Conservation (phyloP, 1,140 invertebrate species). For the Cydia pomonella region DNA sequence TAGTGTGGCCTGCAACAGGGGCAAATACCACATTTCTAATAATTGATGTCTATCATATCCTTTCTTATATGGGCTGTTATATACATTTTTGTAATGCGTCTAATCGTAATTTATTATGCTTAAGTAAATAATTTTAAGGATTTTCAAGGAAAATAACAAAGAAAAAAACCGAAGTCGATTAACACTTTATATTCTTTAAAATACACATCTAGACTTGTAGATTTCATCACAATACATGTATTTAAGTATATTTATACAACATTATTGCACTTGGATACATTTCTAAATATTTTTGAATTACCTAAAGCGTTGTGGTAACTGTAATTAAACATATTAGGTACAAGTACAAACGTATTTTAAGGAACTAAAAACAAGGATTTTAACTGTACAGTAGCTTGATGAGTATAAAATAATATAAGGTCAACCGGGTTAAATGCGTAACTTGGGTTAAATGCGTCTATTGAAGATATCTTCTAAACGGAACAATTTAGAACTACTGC, state of each 20-base stretch:
- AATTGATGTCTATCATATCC: no score
- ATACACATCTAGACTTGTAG: constrained; percentile 75
- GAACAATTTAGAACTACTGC: no score
- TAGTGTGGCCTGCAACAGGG: not conserved
- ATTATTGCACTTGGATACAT: constrained; percentile 70
- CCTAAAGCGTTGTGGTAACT: constrained; percentile 9
- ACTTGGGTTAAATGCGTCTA: no score
- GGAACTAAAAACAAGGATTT: not conserved
- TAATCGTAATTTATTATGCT: no score
- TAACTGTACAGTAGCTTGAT: not conserved
- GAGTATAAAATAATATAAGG: no score
- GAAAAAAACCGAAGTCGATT: constrained; percentile 59
- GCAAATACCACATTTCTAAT: no score
- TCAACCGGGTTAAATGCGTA: no score
- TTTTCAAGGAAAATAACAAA: not conserved
- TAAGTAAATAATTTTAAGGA: not conserved
- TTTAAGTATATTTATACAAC: constrained; percentile 64
- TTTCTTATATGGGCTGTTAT: no score
- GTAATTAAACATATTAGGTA: constrained; percentile 7
- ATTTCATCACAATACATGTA: constrained; percentile 73
- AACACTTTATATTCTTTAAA: constrained; percentile 79
- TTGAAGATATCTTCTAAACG: no score
- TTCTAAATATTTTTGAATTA: constrained; percentile 48
- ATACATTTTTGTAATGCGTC: no score
- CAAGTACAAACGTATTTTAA: constrained; percentile 30